phyloP scores from a whole-genome alignment of 2,113 vertebrate species.

The Apus apus region DNA sequence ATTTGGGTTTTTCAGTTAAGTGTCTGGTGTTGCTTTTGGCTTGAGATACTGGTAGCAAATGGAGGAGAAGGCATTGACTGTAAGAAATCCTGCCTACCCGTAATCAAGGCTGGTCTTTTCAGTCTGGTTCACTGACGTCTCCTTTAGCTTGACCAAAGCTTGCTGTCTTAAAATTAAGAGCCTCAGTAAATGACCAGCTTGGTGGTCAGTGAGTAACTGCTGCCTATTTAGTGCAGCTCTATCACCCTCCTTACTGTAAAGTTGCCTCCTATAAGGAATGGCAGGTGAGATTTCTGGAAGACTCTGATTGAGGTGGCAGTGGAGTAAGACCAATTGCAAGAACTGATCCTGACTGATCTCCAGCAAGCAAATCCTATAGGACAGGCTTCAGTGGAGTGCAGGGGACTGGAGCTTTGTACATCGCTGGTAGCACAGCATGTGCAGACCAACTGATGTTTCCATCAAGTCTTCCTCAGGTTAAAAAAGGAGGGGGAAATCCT shows the following conservation, averaged over 20 bases:
- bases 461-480: neutral
- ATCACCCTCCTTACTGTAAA: neutral
- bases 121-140: neutral
- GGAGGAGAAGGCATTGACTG: neutral
- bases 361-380: neutral
- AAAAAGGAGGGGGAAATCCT: neutral
- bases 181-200: neutral
- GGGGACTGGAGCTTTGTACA: neutral
- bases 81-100: neutral
- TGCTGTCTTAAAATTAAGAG: neutral
- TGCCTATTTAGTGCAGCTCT: neutral
- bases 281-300: neutral
- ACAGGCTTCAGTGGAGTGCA: rapidly evolving
- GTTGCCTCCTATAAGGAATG: neutral
- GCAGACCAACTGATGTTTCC: neutral
- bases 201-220: neutral
- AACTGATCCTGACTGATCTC: neutral
- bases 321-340: neutral
- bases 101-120: neutral
- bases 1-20: neutral
- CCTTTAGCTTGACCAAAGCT: neutral
- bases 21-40: neutral
- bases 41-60: neutral
- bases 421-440: neutral
- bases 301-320: neutral